Evolutionary conservation across 2,113 vertebrate genomes (phyloP).

Genomic region (Poeciliopsis occidentalis): DNA sequence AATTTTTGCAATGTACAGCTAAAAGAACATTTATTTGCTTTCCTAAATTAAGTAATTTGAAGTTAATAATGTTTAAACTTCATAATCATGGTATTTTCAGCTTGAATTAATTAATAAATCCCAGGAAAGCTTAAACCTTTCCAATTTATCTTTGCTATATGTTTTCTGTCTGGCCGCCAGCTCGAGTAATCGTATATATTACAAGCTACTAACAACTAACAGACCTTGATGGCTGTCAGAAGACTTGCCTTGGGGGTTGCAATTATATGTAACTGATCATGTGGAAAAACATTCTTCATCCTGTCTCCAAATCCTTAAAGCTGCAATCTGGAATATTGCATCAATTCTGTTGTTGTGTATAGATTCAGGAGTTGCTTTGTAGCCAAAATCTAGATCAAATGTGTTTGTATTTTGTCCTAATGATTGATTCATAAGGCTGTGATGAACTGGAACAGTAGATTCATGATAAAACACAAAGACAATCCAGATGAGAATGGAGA

Average conservation of each 20-base stretch:
- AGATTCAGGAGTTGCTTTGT: not conserved
- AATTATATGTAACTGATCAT: not conserved
- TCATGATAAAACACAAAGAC: constrained; percentile 19
- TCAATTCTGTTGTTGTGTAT: not conserved
- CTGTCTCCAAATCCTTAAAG: not conserved
- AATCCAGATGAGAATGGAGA: not conserved
- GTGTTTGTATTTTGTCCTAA: not conserved
- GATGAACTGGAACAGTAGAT: not conserved
- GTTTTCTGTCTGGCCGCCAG: not conserved
- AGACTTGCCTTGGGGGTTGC: not conserved
- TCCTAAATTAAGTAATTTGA: not conserved
- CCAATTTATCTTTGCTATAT: not conserved
- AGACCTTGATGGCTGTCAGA: constrained; percentile 1
- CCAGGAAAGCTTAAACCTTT: not conserved
- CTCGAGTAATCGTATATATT: not conserved
- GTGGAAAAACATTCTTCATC: not conserved
- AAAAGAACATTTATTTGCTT: not conserved
- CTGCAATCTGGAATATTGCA: not conserved
- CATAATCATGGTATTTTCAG: not conserved
- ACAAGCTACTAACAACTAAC: constrained; percentile 8
- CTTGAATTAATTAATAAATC: not conserved
- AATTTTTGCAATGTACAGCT: not conserved
- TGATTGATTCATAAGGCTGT: constrained; percentile 4
- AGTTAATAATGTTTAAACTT: not conserved
- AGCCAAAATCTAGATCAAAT: not conserved